Evolutionary conservation across 2,888 invertebrate genomes (phyloP).

Genomic region (Urechis unicinctus): DNA sequence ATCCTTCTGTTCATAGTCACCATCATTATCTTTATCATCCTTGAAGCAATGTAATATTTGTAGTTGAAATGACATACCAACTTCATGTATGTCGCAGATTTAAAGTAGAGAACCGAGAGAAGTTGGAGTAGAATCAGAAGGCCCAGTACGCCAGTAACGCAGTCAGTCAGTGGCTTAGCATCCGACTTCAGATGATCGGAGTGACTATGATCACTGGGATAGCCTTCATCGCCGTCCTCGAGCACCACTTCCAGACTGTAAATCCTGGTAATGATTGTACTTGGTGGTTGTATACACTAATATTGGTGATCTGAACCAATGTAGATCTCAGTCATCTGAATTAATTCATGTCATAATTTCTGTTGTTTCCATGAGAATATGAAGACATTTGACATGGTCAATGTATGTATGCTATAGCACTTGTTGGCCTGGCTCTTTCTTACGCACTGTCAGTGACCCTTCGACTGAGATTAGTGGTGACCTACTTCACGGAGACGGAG

Average conservation of each 20-base stretch:
- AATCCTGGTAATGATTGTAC: slow-evolving; percentile 60
- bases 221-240: slow-evolving; percentile 67
- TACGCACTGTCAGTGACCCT: slow-evolving; percentile 86
- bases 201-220: slow-evolving; percentile 65
- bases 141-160: slow-evolving; percentile 75
- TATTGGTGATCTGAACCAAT: too few relatives aligned
- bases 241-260: slow-evolving; percentile 67
- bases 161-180: slow-evolving; percentile 78
- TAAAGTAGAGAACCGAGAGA: slow-evolving; percentile 48
- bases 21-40: too few relatives aligned
- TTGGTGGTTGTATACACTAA: too few relatives aligned
- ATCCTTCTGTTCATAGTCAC: too few relatives aligned
- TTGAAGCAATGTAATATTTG: too few relatives aligned
- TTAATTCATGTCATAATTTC: neutral
- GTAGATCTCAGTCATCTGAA: neutral
- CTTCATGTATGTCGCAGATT: slow-evolving; percentile 49
- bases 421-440: slow-evolving; percentile 87
- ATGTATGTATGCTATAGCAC: slow-evolving; percentile 61
- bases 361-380: too few relatives aligned
- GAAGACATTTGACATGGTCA: too few relatives aligned
- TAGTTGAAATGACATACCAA: too few relatives aligned
- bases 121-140: slow-evolving; percentile 53
- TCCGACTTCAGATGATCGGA: slow-evolving; percentile 78
- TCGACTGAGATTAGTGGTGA: slow-evolving; percentile 77
- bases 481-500: slow-evolving; percentile 89